phyloP scores from a whole-genome alignment of 30 jellyfish, hydroid and myxozoan genomes.

The Chrysaora quinquecirrha region DNA sequence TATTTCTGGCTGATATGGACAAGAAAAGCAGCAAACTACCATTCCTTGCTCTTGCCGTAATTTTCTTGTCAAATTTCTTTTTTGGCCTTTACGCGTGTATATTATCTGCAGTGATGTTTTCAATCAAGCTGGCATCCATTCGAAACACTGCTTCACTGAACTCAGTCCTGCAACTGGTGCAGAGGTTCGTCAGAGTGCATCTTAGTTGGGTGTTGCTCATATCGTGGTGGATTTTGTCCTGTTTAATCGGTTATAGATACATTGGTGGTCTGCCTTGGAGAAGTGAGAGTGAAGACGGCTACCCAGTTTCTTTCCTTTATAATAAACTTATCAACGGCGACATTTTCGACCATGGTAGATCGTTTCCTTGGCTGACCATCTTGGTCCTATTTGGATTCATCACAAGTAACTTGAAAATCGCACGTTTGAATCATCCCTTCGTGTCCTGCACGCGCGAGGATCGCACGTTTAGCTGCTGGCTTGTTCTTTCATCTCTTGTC shows the following conservation, averaged over 20 bases:
- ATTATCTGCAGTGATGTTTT: conserved; percentile 41
- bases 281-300: conserved; percentile 68
- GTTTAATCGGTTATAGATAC: conserved; percentile 59
- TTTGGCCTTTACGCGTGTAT: conserved; percentile 69
- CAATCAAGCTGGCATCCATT: neutral
- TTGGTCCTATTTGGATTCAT: conserved; percentile 64
- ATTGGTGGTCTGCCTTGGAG: conserved; percentile 80
- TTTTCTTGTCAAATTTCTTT: conserved; percentile 68
- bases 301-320: conserved; percentile 25
- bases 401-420: conserved; percentile 7
- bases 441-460: neutral
- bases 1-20: neutral
- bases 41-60: conserved; percentile 36
- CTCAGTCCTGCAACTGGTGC: neutral
- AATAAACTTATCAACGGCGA: conserved; percentile 69
- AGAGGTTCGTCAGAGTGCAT: conserved; percentile 19
- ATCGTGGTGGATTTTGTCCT: conserved; percentile 88
- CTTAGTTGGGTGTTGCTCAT: conserved; percentile 27
- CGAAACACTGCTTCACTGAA: neutral
- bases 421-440: neutral
- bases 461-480: conserved; percentile 43
- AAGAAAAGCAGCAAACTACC: conserved; percentile 13
- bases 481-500: conserved; percentile 24
- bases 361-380: conserved; percentile 76
- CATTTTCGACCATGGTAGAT: conserved; percentile 69